phyloP scores from a whole-genome alignment of 2,113 vertebrate species.

The Anas platyrhynchos region DNA sequence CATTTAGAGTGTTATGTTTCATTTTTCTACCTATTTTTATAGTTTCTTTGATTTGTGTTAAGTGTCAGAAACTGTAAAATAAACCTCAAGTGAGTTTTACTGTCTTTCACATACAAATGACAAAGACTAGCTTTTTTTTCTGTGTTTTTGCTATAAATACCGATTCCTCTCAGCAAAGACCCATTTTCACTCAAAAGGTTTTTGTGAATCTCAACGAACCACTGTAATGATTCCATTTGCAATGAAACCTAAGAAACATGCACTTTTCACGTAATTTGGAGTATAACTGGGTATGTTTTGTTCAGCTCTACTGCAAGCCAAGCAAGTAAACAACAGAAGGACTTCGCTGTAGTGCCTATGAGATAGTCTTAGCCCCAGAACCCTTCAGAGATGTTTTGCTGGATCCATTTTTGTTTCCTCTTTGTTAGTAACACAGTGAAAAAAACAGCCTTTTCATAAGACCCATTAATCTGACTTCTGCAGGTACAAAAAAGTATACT shows the following conservation, averaged over 20 bases:
- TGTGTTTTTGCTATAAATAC: neutral
- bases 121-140: neutral
- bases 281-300: neutral
- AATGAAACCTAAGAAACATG: neutral
- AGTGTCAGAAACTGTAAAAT: neutral
- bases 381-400: neutral
- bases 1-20: neutral
- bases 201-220: neutral
- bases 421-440: neutral
- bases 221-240: neutral
- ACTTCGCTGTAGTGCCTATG: neutral
- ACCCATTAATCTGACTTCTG: neutral
- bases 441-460: neutral
- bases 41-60: neutral
- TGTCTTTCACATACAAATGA: neutral
- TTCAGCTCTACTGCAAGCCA: neutral
- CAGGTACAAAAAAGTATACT: neutral
- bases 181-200: neutral
- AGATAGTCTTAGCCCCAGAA: neutral
- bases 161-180: neutral
- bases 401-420: neutral
- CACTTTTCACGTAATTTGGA: neutral
- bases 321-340: neutral
- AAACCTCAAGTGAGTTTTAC: neutral
- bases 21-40: neutral